phyloP scores from a whole-genome alignment of 2,888 invertebrate species.

The Doris montereyensis region DNA sequence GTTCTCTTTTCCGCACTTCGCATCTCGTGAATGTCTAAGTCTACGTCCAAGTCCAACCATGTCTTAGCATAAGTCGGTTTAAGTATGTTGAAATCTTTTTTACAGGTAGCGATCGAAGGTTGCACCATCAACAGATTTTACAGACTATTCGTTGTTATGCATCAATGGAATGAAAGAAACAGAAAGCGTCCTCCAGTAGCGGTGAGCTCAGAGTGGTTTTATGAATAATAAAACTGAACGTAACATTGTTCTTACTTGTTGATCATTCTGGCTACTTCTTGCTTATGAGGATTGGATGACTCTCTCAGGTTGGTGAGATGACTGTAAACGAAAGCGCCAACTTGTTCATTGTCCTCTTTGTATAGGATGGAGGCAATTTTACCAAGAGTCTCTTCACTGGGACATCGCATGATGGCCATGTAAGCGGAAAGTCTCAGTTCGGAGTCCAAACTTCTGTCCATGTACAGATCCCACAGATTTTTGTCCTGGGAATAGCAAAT shows the following conservation, averaged over 20 bases:
- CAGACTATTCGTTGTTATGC: too few relatives aligned
- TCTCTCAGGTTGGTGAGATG: constrained; percentile 90
- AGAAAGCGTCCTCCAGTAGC: too few relatives aligned
- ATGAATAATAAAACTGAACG: too few relatives aligned
- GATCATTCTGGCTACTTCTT: constrained; percentile 77
- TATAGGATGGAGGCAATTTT: constrained; percentile 76
- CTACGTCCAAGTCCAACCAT: too few relatives aligned
- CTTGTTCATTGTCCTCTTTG: constrained; percentile 77
- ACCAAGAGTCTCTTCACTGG: constrained; percentile 84
- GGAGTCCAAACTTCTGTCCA: constrained; percentile 81
- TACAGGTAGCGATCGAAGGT: too few relatives aligned
- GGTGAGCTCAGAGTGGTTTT: too few relatives aligned
- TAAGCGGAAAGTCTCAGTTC: constrained; percentile 35
- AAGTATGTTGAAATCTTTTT: too few relatives aligned
- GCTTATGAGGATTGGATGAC: constrained; percentile 87
- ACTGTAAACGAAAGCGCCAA: constrained; percentile 97
- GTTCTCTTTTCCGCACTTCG: too few relatives aligned
- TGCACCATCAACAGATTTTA: too few relatives aligned
- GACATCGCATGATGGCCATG: constrained; percentile 37
- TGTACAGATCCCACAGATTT: constrained; percentile 94
- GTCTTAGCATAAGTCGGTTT: too few relatives aligned
- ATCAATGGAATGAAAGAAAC: too few relatives aligned
- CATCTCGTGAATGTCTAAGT: too few relatives aligned
- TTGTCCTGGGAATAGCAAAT: constrained; percentile 87
- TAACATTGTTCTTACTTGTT: constrained; percentile 18